Conservation (phyloP, 2,888 invertebrate genomes). For the Agrotis exclamationis region DNA sequence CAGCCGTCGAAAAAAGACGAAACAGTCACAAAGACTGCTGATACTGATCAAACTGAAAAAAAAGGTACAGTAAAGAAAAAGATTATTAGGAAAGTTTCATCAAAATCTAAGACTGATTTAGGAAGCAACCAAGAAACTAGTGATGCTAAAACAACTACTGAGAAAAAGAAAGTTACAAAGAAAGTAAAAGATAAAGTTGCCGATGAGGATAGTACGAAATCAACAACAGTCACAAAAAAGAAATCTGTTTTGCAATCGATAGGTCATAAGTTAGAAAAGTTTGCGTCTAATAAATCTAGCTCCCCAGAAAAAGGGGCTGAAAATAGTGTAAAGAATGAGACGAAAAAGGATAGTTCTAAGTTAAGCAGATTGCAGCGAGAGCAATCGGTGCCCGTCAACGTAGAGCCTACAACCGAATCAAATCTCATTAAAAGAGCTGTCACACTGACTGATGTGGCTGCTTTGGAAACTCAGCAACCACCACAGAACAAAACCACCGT, state of each 20-base stretch:
- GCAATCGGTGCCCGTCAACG: slow-evolving; percentile 92
- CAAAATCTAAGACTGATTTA: slow-evolving; percentile 86
- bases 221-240: slow-evolving; percentile 87
- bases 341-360: slow-evolving; percentile 81
- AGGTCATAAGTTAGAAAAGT: slow-evolving; percentile 94
- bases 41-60: slow-evolving; percentile 79
- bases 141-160: slow-evolving; percentile 76
- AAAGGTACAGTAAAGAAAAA: slow-evolving; percentile 87
- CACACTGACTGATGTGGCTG: slow-evolving; percentile 93
- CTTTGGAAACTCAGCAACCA: slow-evolving; percentile 79
- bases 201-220: slow-evolving; percentile 80
- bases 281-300: slow-evolving; percentile 90
- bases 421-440: slow-evolving; percentile 93
- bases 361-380: slow-evolving; percentile 92
- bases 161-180: slow-evolving; percentile 86
- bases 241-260: slow-evolving; percentile 94
- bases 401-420: slow-evolving; percentile 91
- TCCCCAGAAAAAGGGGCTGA: slow-evolving; percentile 87
- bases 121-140: slow-evolving; percentile 74
- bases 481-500: slow-evolving; percentile 92
- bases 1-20: slow-evolving; percentile 75
- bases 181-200: slow-evolving; percentile 83
- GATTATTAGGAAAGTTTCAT: slow-evolving; percentile 86
- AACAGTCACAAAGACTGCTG: slow-evolving; percentile 70
- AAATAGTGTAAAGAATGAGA: slow-evolving; percentile 71